Evolutionary conservation across 2,113 vertebrate species (phyloP), one percentile per base, ranked within the genome.

Genomic region (Pteruthius melanotis): DNA sequence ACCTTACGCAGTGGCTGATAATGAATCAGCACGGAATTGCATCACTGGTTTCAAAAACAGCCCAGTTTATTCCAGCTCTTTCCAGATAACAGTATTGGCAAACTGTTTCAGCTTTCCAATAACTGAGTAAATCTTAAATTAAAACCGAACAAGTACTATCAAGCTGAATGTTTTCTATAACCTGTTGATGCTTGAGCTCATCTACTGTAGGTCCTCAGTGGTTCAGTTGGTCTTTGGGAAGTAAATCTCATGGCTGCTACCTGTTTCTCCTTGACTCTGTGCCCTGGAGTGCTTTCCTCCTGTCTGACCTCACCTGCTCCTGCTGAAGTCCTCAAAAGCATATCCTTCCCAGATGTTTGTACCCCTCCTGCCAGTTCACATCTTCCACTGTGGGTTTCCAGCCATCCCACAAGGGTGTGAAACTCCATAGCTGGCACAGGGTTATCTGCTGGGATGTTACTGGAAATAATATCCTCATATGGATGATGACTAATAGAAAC

Each of bases 1-100:
- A 13, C 64, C 13, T 87, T 69, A 30, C 3, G 31, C 39, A 12
- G 57, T 90, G 61, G n/a, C 70, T 93, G 74, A 64, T 83, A 94
- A 87, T 89, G 28, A 79, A 53, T 61, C 91, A 95, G 74, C 93
- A 65, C 7, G 75, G 71, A 88, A 61, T 78, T 57, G 47, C 70
- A 83, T 68, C 79, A 83, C 35, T 87, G 87, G 66, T 86, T 92
- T 91, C 83, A 60, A 52, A 84, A 82, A 0, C 60, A 44, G 89
- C 42, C 65, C 92, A 79, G 64, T 94, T 93, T 94, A 47, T 95
- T 70, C 49, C 84, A 56, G 28, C 22, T 86, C 52, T 86, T 85
- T 65, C 22, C 57, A 82, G 54, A 39, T 89, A 89, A 49, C 21
- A 83, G 3, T 60, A 85, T 45, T 53, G 28, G 37, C 77, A 93